Base-by-base conservation (phyloP, 2,797 vertebrate species). In the Dendrocincla fuliginosa region DNA sequence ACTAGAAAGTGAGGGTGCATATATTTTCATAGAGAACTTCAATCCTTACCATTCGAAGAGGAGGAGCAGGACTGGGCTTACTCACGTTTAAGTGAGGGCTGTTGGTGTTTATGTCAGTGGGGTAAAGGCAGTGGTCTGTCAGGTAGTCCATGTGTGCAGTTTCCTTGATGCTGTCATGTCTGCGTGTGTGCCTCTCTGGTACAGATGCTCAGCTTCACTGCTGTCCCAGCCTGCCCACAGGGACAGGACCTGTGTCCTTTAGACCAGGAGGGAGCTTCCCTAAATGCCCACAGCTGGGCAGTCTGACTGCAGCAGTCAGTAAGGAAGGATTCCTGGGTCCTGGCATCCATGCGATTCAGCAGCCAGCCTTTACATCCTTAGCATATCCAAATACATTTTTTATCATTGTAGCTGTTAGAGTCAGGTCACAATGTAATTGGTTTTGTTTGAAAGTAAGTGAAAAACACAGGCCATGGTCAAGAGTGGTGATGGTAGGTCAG, bases 111-210 rank as follows among this genome's bases (percentile, higher is more conserved):
- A 2, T 56, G 24, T 16, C 16, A 61, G 25, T 11, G 37, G 10
- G 10, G 16, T 64, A 47, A 82, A 59, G 46, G 41, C 76, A 84
- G 70, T 9, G 56, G 27, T 87, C 33, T n/a, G 3, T 55, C 2
- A 0, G 41, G 41, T 16, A 33, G 32, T 35, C n/a, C 46, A 27
- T 2, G 1, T 56, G 59, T 47, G 52, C 0, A 0, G 9, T 77
- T 60, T 15, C 69, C 32, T 74, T 25, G 52, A n/a, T 59, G 42
- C 23, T 63, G 41, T 60, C 13, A 57, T n/a, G 41, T 39, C 39
- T 44, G 4, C 17, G 30, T 11, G 20, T 63, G 14, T 11, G 5
- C 24, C 46, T 56, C 13, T n/a, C 37, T 73, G 32, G 32, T 46
- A 37, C 28, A 60, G 18, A 68, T 25, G 63, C 32, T 71, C 22